These are phyloP conservation scores for Sardinella longiceps DNA, from an alignment of 2,797 vertebrate genomes.

Conservation along the genomic window DNA sequence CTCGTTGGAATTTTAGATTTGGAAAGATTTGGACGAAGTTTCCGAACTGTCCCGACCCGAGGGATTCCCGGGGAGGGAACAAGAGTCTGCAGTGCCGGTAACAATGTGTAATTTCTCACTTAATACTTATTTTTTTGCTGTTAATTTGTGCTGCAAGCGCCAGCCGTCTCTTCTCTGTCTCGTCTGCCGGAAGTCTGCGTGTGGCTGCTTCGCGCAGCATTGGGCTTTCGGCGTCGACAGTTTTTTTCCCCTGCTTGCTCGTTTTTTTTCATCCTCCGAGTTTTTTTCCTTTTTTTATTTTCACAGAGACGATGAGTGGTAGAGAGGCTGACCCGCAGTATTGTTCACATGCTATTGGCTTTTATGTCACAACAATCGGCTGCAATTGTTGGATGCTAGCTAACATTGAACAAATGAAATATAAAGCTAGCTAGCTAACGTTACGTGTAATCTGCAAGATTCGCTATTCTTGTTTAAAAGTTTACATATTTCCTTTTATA, in stretches of 20 bases:
- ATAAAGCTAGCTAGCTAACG: slow-evolving; percentile 17
- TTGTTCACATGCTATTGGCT: slow-evolving; percentile 27
- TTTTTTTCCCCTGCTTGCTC: slow-evolving; percentile 49
- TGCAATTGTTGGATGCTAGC: slow-evolving; percentile 11
- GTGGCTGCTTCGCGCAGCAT: slow-evolving; percentile 43
- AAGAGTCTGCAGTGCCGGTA: slow-evolving; percentile 67
- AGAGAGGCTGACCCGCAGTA: slow-evolving; percentile 35
- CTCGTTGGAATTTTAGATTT: slow-evolving; percentile 60
- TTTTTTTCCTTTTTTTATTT: slow-evolving; percentile 61
- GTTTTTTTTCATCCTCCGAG: slow-evolving; percentile 47
- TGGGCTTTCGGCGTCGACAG: slow-evolving; percentile 52
- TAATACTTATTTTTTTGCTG: slow-evolving; percentile 59
- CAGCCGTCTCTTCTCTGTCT: slow-evolving; percentile 65
- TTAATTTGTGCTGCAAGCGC: slow-evolving; percentile 62
- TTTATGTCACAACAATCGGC: slow-evolving; percentile 22
- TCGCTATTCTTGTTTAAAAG: neutral
- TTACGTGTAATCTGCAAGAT: neutral
- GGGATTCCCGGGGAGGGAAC: slow-evolving; percentile 59
- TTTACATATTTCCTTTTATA: neutral
- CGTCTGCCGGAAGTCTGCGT: slow-evolving; percentile 80
- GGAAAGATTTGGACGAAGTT: slow-evolving; percentile 57
- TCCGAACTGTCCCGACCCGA: slow-evolving; percentile 49
- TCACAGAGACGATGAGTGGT: slow-evolving; percentile 53
- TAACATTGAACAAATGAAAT: neutral
- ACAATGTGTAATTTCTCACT: slow-evolving; percentile 61